phyloP scores from a whole-genome alignment of 1,140 invertebrate species.

The Pseudomyrmex dendroicus region DNA sequence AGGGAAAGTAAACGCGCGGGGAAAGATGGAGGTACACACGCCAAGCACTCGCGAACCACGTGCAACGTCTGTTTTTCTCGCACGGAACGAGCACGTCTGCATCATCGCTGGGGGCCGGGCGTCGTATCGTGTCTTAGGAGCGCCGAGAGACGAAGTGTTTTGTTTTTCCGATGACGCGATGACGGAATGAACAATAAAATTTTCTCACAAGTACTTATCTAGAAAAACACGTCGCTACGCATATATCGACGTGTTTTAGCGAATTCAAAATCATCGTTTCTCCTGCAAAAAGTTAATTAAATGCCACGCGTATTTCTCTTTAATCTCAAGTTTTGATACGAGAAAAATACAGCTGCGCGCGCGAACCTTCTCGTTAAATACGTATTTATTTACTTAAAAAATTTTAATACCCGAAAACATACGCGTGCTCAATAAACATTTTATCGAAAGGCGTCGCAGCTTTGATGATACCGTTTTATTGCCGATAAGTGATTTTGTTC shows the following conservation, averaged over 20 bases:
- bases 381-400: no score
- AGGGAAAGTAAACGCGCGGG: slow-evolving; percentile 56
- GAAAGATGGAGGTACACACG: slow-evolving; percentile 57
- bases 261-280: background rate
- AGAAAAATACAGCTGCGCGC: no score
- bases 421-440: no score
- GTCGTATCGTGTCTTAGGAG: background rate
- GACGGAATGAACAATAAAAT: background rate
- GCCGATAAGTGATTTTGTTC: no score
- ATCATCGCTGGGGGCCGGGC: slow-evolving; percentile 45
- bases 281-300: background rate
- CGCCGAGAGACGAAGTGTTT: no score
- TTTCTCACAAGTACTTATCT: background rate
- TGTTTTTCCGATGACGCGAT: background rate
- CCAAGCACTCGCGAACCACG: slow-evolving; percentile 66
- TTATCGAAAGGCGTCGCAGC: no score
- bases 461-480: no score
- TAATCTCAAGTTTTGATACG: background rate
- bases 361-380: no score
- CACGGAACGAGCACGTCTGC: slow-evolving; percentile 28
- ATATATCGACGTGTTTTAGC: background rate
- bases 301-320: background rate
- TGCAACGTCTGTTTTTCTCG: slow-evolving; percentile 68
- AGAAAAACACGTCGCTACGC: no score
- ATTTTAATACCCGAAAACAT: no score